Evolutionary conservation across 2,113 vertebrate species (phyloP).

Genomic region (Sciurus niger): DNA sequence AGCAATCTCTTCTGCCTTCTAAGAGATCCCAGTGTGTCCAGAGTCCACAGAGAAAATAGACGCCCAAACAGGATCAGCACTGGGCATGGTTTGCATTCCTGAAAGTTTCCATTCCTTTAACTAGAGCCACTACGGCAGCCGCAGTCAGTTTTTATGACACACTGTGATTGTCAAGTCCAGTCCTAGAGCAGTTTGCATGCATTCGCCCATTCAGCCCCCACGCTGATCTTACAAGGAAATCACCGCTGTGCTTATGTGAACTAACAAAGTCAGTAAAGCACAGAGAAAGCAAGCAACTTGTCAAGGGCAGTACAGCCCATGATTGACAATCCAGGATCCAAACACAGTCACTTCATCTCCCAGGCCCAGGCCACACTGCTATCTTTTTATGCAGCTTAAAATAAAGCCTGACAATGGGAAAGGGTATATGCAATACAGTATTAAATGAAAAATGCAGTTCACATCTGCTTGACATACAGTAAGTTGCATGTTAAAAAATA

Average conservation of each 20-base stretch:
- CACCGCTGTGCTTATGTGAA: background rate
- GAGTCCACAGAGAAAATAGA: background rate
- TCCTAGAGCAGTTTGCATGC: background rate
- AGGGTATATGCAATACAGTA: background rate
- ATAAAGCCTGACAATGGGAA: background rate
- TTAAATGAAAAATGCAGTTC: background rate
- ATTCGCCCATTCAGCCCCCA: background rate
- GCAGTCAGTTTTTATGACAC: background rate
- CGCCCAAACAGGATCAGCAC: background rate
- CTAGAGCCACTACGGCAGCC: background rate
- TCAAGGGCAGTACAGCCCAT: background rate
- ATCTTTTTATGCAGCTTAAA: background rate
- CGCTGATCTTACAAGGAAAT: background rate
- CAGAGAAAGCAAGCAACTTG: slow-evolving; percentile 15
- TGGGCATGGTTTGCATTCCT: background rate
- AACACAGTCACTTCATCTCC: background rate
- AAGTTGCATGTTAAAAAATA: background rate
- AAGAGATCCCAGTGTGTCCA: background rate
- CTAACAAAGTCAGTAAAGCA: background rate
- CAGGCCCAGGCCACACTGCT: background rate
- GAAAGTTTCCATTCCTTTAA: background rate
- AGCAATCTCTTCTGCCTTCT: background rate
- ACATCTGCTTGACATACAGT: background rate
- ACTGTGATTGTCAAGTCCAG: background rate
- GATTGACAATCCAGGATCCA: background rate